Evolutionary conservation across 2,888 invertebrate species (phyloP), one percentile per base, ranked within the genome.

Genomic region (Cosmopolites sordidus): DNA sequence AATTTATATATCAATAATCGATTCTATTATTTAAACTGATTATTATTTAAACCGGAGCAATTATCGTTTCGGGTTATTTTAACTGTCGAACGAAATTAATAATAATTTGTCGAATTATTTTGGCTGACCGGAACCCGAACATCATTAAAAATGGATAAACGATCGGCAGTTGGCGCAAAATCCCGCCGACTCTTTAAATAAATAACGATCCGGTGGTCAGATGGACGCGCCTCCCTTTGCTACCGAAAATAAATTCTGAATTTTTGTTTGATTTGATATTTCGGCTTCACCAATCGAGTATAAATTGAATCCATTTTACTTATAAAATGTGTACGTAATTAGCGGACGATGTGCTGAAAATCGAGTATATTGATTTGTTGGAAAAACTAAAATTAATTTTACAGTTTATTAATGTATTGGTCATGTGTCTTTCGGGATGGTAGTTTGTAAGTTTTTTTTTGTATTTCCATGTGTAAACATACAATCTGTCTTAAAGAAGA

Each of bases 61-160:
- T 37, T 45, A 45, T 12, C 16, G 38, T 38, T 45, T 38, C 9
- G 22, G 18, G 22, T 38, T 18, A 45, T 45, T 38, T 44, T 37
- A 44, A 44, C 33, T 3, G 17, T 33, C 33, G 18, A 33, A 43
- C 16, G 38, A 16, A 42, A 29, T 40, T 39, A 39, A 44, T 27
- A 39, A 40, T 44, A 50, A 50, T 49, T 49, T 50, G 43, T 27
- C 12, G 33, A 33, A n/a, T 33, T 33, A 33, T 33, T 33, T 33
- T 11, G 33, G 22, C 22, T 22, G n/a, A n/a, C 8, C 33, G 33
- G n/a, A 27, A 6, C 5, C 27, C 33, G 33, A 33, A 33, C 33
- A 5, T 33, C 12, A 33, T 33, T 33, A 33, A 33, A 33, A 33
- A 22, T 22, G 33, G 33, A 12, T 12, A 33, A 11, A 12, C n/a